Conservation (phyloP, 2,113 vertebrate genomes). For the Colaptes auratus region DNA sequence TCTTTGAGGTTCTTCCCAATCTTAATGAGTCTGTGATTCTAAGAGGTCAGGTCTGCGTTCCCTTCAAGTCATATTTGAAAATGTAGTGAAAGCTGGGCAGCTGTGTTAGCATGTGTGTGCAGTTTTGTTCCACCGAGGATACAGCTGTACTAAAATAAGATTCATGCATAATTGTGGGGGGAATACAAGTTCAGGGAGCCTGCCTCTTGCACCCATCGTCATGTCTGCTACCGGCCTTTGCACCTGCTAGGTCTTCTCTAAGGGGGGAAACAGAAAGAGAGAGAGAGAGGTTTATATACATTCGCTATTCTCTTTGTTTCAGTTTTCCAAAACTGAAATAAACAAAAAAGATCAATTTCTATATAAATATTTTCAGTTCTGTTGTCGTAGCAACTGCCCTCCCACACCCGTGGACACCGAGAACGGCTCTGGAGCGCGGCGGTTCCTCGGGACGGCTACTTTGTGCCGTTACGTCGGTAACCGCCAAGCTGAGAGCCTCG, state of each 20-base stretch:
- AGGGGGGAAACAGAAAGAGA: too few relatives aligned
- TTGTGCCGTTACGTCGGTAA: not conserved
- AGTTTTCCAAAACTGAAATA: not conserved
- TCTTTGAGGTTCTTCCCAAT: too few relatives aligned
- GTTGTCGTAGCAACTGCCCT: not conserved
- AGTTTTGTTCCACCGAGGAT: too few relatives aligned
- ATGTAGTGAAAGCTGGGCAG: too few relatives aligned
- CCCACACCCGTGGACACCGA: too few relatives aligned
- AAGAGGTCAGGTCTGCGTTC: too few relatives aligned
- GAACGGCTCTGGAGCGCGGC: fast-evolving
- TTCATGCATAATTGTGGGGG: too few relatives aligned
- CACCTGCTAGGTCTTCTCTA: not conserved
- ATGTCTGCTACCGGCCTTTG: fast-evolving
- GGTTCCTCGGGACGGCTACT: fast-evolving
- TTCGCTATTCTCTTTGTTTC: not conserved
- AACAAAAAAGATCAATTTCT: not conserved
- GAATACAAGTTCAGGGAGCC: too few relatives aligned
- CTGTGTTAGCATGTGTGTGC: too few relatives aligned
- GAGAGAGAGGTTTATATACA: not conserved
- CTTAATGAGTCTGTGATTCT: too few relatives aligned
- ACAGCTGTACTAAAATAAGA: too few relatives aligned
- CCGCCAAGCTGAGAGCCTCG: not conserved
- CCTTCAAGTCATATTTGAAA: too few relatives aligned
- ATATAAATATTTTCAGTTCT: not conserved
- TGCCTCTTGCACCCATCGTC: not conserved